Percentiles rank a stretch among this genome's conserved stretches.
Conservation (phyloP, 2,888 invertebrate species). For the Drosophila parthenogenetica region DNA sequence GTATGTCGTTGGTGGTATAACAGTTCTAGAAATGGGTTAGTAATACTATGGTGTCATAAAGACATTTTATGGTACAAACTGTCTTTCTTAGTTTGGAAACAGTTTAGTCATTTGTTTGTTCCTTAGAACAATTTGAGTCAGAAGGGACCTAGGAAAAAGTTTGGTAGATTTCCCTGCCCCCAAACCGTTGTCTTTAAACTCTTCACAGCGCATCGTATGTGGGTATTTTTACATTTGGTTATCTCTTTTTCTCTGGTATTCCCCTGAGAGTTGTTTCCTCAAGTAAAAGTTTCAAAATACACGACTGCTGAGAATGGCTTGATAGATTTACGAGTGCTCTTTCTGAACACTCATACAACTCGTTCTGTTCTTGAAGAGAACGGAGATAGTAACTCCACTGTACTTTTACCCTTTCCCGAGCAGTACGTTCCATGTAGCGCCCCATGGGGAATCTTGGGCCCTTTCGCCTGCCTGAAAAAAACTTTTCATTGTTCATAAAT, state of each 20-base stretch:
- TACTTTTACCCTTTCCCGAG: not conserved
- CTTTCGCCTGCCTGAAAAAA: constrained; percentile 29
- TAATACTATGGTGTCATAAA: too few relatives aligned
- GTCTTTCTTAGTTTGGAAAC: too few relatives aligned
- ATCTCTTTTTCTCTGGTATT: constrained; percentile 10
- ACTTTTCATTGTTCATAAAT: constrained; percentile 75
- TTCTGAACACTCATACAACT: constrained; percentile 31
- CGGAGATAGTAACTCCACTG: not conserved
- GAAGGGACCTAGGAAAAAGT: too few relatives aligned
- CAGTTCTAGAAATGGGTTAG: too few relatives aligned
- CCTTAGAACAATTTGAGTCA: too few relatives aligned
- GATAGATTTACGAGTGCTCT: constrained; percentile 23
- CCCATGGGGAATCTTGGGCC: constrained; percentile 15
- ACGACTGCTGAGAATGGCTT: constrained; percentile 15
- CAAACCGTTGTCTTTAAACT: too few relatives aligned
- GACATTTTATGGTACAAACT: too few relatives aligned
- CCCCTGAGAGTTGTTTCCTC: constrained; percentile 6
- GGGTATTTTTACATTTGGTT: constrained; percentile 8
- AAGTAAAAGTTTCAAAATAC: not conserved
- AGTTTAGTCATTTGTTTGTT: too few relatives aligned
- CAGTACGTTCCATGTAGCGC: not conserved
- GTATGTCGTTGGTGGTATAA: too few relatives aligned
- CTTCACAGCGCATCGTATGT: not conserved
- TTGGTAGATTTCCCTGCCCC: too few relatives aligned
- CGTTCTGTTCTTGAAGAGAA: not conserved